A percentile compares a stretch with the other conserved stretches of the same genome.
Evolutionary conservation across 2,888 invertebrate genomes (phyloP).

Genomic region (Aradus depressus): DNA sequence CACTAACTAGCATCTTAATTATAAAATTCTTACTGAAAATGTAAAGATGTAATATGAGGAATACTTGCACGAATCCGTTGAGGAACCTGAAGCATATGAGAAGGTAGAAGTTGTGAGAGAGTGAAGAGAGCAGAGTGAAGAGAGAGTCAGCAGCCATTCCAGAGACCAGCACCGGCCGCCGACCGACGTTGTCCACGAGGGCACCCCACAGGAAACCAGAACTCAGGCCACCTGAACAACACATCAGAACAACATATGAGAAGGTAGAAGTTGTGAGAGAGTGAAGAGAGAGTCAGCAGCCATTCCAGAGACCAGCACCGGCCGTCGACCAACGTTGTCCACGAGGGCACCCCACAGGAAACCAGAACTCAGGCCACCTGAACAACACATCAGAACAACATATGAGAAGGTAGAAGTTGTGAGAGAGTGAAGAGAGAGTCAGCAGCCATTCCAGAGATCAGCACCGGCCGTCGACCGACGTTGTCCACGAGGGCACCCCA

Average conservation of each 20-base stretch:
- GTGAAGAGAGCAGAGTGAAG: slow-evolving; percentile 46
- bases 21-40: too few relatives aligned
- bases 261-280: slow-evolving; percentile 47
- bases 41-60: too few relatives aligned
- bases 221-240: slow-evolving; percentile 49
- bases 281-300: slow-evolving; percentile 47
- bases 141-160: slow-evolving; percentile 43
- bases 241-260: too few relatives aligned
- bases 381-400: too few relatives aligned
- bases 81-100: slow-evolving; percentile 50
- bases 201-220: slow-evolving; percentile 73
- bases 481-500: slow-evolving; percentile 74
- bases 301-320: slow-evolving; percentile 43
- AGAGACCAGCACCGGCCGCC: slow-evolving; percentile 47
- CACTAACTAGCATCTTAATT: too few relatives aligned
- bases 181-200: slow-evolving; percentile 61
- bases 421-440: slow-evolving; percentile 51
- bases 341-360: slow-evolving; percentile 71
- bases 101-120: slow-evolving; percentile 47
- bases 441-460: slow-evolving; percentile 42
- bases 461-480: slow-evolving; percentile 51
- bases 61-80: slow-evolving; percentile 46
- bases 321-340: slow-evolving; percentile 59
- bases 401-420: slow-evolving; percentile 47
- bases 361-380: slow-evolving; percentile 59